These are phyloP conservation scores for Deroplatys truncata DNA, from an alignment of 2,888 invertebrate genomes.

Conservation along the genomic window DNA sequence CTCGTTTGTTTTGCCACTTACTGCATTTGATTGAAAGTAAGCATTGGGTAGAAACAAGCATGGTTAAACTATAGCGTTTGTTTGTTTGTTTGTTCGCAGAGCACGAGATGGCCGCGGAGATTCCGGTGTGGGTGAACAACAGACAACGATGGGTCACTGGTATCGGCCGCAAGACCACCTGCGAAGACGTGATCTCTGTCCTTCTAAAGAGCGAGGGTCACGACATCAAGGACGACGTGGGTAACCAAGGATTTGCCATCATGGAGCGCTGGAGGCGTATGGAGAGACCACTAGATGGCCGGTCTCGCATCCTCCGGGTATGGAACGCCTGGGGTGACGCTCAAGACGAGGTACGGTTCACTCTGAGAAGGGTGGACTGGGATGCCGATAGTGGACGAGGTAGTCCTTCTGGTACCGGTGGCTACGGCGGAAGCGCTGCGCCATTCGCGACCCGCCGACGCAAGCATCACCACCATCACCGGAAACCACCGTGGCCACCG, in stretches of 20 bases:
- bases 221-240: slow-evolving; percentile 33
- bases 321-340: slow-evolving; percentile 77
- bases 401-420: slow-evolving; percentile 30
- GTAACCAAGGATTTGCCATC: slow-evolving; percentile 56
- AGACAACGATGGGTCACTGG: slow-evolving; percentile 79
- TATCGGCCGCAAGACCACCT: slow-evolving; percentile 69
- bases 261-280: slow-evolving; percentile 76
- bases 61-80: no score
- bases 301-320: slow-evolving; percentile 70
- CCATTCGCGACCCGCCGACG: slow-evolving; percentile 21
- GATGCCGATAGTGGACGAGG: slow-evolving; percentile 39
- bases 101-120: slow-evolving; percentile 44
- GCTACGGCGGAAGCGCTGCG: slow-evolving; percentile 12
- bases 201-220: slow-evolving; percentile 54
- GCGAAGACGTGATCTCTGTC: slow-evolving; percentile 71
- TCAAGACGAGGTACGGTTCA: slow-evolving; percentile 54
- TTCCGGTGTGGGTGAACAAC: slow-evolving; percentile 71
- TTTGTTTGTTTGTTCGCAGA: not conserved
- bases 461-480: slow-evolving; percentile 23
- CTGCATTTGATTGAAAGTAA: no score
- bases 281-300: slow-evolving; percentile 65
- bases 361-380: slow-evolving; percentile 42
- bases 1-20: no score
- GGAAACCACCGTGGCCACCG: slow-evolving; percentile 29
- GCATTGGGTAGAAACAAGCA: no score